Evolutionary conservation across 1,140 invertebrate genomes (phyloP), one percentile per base, ranked within the genome.

Genomic region (Hylaeus volcanicus): DNA sequence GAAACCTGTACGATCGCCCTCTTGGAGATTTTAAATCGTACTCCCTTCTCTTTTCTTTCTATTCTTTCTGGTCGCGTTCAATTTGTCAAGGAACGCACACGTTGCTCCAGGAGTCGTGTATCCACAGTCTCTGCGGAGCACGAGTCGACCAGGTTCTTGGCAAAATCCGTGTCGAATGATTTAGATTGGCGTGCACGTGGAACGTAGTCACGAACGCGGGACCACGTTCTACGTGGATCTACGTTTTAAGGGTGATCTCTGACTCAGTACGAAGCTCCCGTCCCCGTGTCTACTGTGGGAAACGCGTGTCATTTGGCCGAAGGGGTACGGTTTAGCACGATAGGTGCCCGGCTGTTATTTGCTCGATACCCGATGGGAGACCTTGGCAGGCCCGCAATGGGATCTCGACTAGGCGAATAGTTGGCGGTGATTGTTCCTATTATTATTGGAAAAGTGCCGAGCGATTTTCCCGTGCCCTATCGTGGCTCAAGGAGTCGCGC

Each of bases 301-400:
- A 79, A 74, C 77, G 71, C 61, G 77, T 66, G 77, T 74, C 77
- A 74, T 79, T 79, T 79, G 61, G 15, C 61, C 37, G 8, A 56
- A 1, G 45, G 45, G 43, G 3, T 45, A 55, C 60, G 70, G 41
- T 79, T 79, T 79, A 65, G 70, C 76, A 39, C 39, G 60, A 65
- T 43, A 70, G 51, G 51, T 11, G 51, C 51, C 51, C 9, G 2
- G 48, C 4, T 68, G 61, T 45, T 66, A 45, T 56, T 65, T 66
- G 61, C 63, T 56, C 45, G 45, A 43, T 71, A 12, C 26, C 45
- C 3, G 26, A 41, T 53, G 3, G 26, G 39, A 45, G 60, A 79
- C 60, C 77, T 79, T 73, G 69, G 39, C 43, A 26, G 76, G 26
- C 41, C 55, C 51, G 56, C 53, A 60, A 60, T 76, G 5, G 26